Evolutionary conservation across 2,113 vertebrate genomes (phyloP), one percentile per base, ranked within the genome.

Genomic region (Carassius carassius): DNA sequence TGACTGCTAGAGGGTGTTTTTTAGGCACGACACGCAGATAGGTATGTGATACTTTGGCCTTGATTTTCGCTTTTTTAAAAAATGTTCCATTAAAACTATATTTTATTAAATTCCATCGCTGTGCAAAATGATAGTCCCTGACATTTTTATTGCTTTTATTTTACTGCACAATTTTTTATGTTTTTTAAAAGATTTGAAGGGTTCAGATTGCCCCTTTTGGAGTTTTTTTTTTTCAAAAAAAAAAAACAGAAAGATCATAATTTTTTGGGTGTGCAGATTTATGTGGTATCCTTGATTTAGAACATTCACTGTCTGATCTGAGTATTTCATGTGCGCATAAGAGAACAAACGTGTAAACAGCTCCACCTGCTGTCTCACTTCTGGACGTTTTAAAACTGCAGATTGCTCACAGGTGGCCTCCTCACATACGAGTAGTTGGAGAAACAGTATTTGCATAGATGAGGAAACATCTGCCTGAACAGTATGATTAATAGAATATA

Each of bases 311-410:
- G n/a, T 2, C 73, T 19, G n/a, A 47, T 54, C 16, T 54, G 10
- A 32, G 4, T 16, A 54, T 19, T 76, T 54, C 25, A 32, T 16
- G 2, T 4, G 47, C 5, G 16, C 25, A 49, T 29, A 47, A 17
- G 13, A 51, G 41, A 75, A 14, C 1, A 19, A 32, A 32, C 9
- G 25, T 9, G 47, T 54, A 19, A 76, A 54, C 23, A 32, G 74
- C 74, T 54, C 74, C 74, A 76, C 49, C 74, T 76, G 74, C 49
- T 76, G 74, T 49, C 13, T 47, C 37, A 32, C 44, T 25, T 73
- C 44, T 73, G 37, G 37, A 73, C 3, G 19, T 73, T 44, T n/a
- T 44, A 69, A 65, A 29, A 65, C 25, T 5, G 23, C 23, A 5
- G 4, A 14, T 6, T 65, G 63, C 12, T 16, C 63, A 16, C 7